Base-by-base conservation (phyloP, 2,113 vertebrate species). In the Bujurquina vittata region DNA sequence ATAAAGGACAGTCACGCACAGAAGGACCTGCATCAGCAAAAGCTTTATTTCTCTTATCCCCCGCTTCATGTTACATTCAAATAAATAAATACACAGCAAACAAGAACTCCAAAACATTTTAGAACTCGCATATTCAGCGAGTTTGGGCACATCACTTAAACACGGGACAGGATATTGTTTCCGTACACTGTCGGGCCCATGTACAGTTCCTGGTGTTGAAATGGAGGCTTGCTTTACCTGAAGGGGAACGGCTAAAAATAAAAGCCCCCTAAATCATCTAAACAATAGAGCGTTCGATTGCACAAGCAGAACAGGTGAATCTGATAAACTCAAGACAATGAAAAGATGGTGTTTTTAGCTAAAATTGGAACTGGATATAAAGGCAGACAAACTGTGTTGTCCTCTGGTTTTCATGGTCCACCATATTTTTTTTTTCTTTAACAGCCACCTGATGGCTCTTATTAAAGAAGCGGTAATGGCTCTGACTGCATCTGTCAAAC, bases 1-100 rank as follows among this genome's bases (percentile, higher is more conserved):
- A 54, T 72, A 58, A 57, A 62, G 79, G 63, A 88, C 58, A 85
- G 75, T 69, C 18, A 78, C 2, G 56, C 65, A 69, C 14, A 73
- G 63, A 59, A 81, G 35, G 35, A 31, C 60, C 43, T 55, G 52
- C 60, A 85, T 75, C 81, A 87, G 89, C 79, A 80, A 80, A 86
- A 54, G 65, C 82, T 83, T 81, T 78, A 84, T 77, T 67, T 62
- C 58, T 69, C 26, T 59, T 63, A 84, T 72, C 31, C 59, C 59
- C 17, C 29, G 63, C 22, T 35, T 46, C 57, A 43, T 3, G 33
- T 80, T 83, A 54, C 55, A 77, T 63, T 80, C 29, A 63, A 79
- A 80, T 75, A 62, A 65, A 86, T 60, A 81, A 81, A 81, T 52
- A 85, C 52, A 63, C 49, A 35, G 57, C 11, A 75, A 85, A 83